Evolutionary conservation across 2,113 vertebrate species (phyloP).

Genomic region (Indicator maculatus): DNA sequence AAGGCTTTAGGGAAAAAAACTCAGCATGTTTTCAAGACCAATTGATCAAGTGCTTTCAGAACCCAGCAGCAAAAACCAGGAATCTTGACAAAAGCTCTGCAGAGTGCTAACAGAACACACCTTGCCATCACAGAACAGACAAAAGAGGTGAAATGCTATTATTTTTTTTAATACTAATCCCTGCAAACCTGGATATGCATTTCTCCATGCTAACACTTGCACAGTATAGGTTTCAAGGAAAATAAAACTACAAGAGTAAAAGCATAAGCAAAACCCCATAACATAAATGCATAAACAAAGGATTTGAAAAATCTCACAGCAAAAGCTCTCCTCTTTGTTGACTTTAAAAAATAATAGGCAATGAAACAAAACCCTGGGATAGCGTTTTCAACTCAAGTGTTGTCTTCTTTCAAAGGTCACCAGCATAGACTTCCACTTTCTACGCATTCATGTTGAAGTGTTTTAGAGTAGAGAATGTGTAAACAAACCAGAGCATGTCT

Average conservation of each 20-base stretch:
- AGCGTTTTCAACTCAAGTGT: not conserved
- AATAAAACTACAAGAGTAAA: not conserved
- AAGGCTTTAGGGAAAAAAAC: not conserved
- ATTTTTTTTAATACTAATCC: not conserved
- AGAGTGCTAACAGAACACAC: not conserved
- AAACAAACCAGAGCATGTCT: not conserved
- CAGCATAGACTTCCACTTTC: not conserved
- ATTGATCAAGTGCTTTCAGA: conserved; percentile 30
- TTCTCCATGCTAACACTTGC: not conserved
- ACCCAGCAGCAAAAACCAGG: not conserved
- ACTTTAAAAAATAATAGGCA: not conserved
- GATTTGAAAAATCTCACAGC: not conserved
- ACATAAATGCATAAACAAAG: not conserved
- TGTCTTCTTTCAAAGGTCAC: not conserved
- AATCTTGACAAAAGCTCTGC: not conserved
- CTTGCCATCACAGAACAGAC: not conserved
- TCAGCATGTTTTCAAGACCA: not conserved
- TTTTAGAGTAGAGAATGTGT: not conserved
- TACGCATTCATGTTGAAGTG: not conserved
- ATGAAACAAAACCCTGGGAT: not conserved
- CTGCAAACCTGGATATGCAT: not conserved
- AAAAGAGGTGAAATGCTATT: not conserved
- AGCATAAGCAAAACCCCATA: not conserved
- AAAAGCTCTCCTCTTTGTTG: not conserved
- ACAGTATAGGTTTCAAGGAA: not conserved